These are phyloP conservation scores for Limnephilus marmoratus DNA, from an alignment of 2,888 invertebrate species.

Conservation along the genomic window DNA sequence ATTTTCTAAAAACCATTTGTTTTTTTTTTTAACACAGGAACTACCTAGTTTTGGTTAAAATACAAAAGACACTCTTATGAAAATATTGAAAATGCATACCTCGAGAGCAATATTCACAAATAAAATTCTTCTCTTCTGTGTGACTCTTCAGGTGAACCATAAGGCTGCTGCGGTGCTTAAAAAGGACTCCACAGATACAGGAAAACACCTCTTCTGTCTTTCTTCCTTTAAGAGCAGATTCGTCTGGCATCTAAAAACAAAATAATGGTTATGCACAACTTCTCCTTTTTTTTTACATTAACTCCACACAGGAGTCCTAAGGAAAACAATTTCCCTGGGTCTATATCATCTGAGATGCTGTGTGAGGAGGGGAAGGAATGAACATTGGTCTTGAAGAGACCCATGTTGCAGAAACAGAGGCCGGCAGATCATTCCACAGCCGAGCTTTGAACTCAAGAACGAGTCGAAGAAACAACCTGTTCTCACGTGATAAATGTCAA, in stretches of 20 bases:
- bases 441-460: too few species aligned
- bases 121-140: neutral
- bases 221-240: neutral
- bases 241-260: neutral
- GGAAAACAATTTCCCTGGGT: too few species aligned
- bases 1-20: neutral
- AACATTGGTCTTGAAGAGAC: too few species aligned
- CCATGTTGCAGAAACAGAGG: too few species aligned
- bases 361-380: too few species aligned
- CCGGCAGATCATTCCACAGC: too few species aligned
- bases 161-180: slow-evolving; percentile 5
- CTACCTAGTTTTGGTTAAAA: too few species aligned
- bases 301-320: too few species aligned
- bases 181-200: slow-evolving; percentile 9
- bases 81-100: neutral
- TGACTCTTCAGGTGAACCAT: slow-evolving; percentile 22
- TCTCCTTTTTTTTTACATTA: neutral
- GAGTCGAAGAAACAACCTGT: too few species aligned
- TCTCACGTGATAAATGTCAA: too few species aligned
- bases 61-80: neutral
- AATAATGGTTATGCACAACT: neutral
- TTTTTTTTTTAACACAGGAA: too few species aligned
- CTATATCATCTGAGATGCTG: too few species aligned
- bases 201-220: neutral
- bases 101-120: slow-evolving; percentile 19